A percentile compares a stretch with the other conserved stretches of the same genome.
phyloP scores from a whole-genome alignment of 2,797 vertebrate species.

The Tragelaphus oryx region DNA sequence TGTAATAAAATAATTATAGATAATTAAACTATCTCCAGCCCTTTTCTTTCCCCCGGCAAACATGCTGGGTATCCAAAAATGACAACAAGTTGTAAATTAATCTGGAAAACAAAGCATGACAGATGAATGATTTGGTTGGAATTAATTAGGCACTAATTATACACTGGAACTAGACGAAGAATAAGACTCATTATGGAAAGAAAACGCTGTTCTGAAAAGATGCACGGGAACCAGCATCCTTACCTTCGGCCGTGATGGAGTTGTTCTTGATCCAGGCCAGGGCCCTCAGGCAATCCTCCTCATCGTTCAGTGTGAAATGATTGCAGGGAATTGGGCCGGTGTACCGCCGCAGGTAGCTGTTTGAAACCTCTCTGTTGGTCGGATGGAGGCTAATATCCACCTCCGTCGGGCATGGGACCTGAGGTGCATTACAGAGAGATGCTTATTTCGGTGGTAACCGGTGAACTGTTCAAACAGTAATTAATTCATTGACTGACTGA shows the following conservation, averaged over 20 bases:
- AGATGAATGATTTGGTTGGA: slow-evolving; percentile 96
- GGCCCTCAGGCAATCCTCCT: slow-evolving; percentile 83
- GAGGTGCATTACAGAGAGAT: neutral
- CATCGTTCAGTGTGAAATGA: slow-evolving; percentile 88
- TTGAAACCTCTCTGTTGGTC: slow-evolving; percentile 71
- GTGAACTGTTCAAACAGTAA: neutral
- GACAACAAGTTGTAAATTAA: slow-evolving; percentile 96
- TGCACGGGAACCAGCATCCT: slow-evolving; percentile 63
- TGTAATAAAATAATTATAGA: slow-evolving; percentile 91
- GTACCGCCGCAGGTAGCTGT: slow-evolving; percentile 62
- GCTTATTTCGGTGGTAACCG: neutral
- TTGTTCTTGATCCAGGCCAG: slow-evolving; percentile 85
- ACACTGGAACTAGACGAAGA: slow-evolving; percentile 89
- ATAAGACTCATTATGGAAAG: slow-evolving; percentile 83
- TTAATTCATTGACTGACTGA: neutral
- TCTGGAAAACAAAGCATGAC: slow-evolving; percentile 91
- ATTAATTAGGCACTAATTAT: slow-evolving; percentile 95
- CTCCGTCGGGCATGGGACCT: slow-evolving; percentile 85
- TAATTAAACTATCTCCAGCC: slow-evolving; percentile 94
- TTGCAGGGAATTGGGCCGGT: slow-evolving; percentile 83
- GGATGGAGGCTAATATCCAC: slow-evolving; percentile 70
- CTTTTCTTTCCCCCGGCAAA: slow-evolving; percentile 88
- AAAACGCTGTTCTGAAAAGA: slow-evolving; percentile 81
- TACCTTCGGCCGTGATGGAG: slow-evolving; percentile 82
- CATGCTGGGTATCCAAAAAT: slow-evolving; percentile 87